Base-by-base conservation (phyloP, 2,888 invertebrate species). In the Brassicogethes aeneus region DNA sequence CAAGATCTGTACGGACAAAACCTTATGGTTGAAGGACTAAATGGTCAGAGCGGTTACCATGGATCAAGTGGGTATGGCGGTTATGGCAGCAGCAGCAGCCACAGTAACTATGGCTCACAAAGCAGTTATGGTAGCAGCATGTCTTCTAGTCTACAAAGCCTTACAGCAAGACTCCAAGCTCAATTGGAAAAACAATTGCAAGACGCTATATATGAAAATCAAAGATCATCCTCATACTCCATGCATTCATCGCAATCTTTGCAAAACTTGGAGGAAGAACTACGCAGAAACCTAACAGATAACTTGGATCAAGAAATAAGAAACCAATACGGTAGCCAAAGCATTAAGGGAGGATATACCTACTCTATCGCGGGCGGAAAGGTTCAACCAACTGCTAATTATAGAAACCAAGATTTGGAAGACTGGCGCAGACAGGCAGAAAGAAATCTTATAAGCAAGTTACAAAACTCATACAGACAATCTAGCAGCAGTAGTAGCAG, bases 221-320 rank as follows among this genome's bases (percentile, higher is more conserved):
- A 34, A 23, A 34, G 40, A 13, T 16, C 40, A 3, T 13, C 14
- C 34, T 40, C 44, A 40, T 48, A 48, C 40, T 2, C 37, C 37
- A 14, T 12, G 8, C 5, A 13, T 13, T 8, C 14, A 5, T 10
- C 7, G 5, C 13, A 5, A 12, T 3, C 10, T 5, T 10, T 32
- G 32, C 7, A 12, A 13, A 5, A 12, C 3, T 47, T 66, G 15
- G 65, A 68, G 48, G 51, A 54, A 32, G 61, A 66, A 45, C 45
- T 68, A 15, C 55, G 52, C 33, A 50, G 55, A n/a, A 67, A 66
- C 43, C 40, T 68, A 15, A 61, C 64, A 0, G 50, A 56, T 29
- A 53, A 60, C 43, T 39, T 66, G 10, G 58, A 65, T 41, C 54
- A 61, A 8, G 59, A 60, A 33, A 44, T 66, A n/a, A 41, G 52